Base-by-base conservation (phyloP, 2,113 vertebrate genomes). In the Scortum barcoo region DNA sequence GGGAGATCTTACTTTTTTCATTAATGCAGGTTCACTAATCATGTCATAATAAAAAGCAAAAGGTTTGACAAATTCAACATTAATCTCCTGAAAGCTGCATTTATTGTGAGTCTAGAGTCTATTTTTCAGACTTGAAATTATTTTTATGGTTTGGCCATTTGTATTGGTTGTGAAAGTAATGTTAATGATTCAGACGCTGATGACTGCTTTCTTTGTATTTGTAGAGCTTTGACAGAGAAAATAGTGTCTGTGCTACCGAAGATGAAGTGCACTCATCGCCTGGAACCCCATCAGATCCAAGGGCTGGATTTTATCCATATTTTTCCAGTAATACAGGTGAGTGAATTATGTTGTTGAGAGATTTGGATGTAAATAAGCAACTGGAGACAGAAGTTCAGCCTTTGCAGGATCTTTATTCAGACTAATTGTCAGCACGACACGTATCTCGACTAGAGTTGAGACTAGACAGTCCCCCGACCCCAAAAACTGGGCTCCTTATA, bases 221-320 rank as follows among this genome's bases (percentile, higher is more conserved):
- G 77, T 89, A 99, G 98, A 93, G 96, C 98, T 68, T 95, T 99
- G 63, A 99, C 98, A 10, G 98, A 99, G 93, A 99, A 99, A 94
- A 98, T 99, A 0, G 98, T 99, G 60, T 98, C 98, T 1, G 98
- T 98, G 75, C 95, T 99, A 22, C 98, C 98, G 1, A 98, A 95
- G 93, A 99, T 99, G 98, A 99, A 99, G 87, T 99, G 98, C 88
- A 98, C 98, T 72, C 98, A 99, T 85, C 96, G 97, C 16, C 92
- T 99, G 86, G 98, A 99, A 85, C 98, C 98, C 6, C 97, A 99
- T 95, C 98, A 99, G 89, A 99, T 99, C 93, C 98, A 99, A 87
- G 98, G 98, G 1, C 86, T 99, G 94, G 98, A 99, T 90, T 99
- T 99, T 88, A 99, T 99, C 91, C 98, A 99, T 88, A 98, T 99